Evolutionary conservation across 2,888 invertebrate species (phyloP).

Genomic region (Graphium colonna): DNA sequence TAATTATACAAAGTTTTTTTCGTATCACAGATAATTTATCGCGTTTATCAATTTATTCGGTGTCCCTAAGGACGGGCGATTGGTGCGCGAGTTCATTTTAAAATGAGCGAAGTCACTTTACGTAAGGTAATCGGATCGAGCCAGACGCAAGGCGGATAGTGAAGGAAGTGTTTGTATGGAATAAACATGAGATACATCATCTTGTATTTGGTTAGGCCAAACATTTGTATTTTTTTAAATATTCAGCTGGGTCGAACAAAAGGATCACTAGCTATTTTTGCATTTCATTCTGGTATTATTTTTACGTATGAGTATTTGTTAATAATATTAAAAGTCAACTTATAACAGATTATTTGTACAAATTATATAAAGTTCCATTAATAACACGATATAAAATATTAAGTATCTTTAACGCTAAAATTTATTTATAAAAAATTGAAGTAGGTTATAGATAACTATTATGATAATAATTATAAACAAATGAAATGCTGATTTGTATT

Average conservation of each 20-base stretch:
- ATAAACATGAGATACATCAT: not conserved
- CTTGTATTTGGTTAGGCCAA: not conserved
- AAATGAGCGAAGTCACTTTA: conserved; percentile 21
- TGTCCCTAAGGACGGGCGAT: not conserved
- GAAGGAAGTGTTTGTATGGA: conserved; percentile 5
- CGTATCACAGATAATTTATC: conserved; percentile 49
- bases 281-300: not conserved
- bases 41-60: not conserved
- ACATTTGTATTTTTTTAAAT: not conserved
- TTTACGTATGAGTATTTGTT: no score
- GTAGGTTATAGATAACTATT: no score
- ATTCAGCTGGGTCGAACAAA: no score
- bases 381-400: no score
- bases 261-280: not conserved
- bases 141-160: conserved; percentile 41
- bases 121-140: conserved; percentile 39
- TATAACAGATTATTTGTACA: no score
- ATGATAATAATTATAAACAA: no score
- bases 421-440: no score
- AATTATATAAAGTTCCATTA: no score
- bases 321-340: no score
- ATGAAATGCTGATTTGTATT: no score
- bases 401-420: no score
- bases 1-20: conserved; percentile 42
- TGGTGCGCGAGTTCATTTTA: not conserved